Evolutionary conservation across 2,797 vertebrate genomes (phyloP).

Genomic region (Rhynchotus rufescens): DNA sequence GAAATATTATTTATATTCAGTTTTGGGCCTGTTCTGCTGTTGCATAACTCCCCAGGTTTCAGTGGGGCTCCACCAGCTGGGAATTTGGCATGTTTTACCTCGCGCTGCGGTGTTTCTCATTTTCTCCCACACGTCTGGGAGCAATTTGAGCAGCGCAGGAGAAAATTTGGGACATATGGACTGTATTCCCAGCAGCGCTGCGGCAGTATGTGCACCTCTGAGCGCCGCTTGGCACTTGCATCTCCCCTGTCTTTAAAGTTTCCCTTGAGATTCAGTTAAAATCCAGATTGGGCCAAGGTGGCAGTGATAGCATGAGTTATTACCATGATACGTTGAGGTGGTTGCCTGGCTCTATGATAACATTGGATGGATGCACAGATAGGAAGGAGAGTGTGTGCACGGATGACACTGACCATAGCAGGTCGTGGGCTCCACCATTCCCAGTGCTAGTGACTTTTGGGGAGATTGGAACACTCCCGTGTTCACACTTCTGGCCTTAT

Average conservation of each 20-base stretch:
- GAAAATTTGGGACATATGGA: background rate
- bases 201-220: accelerated
- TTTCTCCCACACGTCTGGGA: background rate
- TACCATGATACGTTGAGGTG: accelerated
- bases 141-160: background rate
- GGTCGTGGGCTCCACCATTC: too few species aligned
- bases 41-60: background rate
- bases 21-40: background rate
- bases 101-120: background rate
- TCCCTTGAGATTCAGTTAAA: background rate
- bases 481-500: background rate
- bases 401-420: background rate
- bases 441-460: background rate
- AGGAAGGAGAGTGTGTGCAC: background rate
- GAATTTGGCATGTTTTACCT: background rate
- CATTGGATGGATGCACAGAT: background rate
- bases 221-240: background rate
- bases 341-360: background rate
- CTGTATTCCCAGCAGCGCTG: background rate
- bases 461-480: background rate
- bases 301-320: background rate
- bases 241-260: background rate
- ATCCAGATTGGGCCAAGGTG: background rate
- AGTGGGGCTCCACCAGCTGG: background rate
- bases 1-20: background rate